These are phyloP conservation scores for Lophura swinhoii DNA, from an alignment of 2,797 vertebrate genomes.

Conservation along the genomic window DNA sequence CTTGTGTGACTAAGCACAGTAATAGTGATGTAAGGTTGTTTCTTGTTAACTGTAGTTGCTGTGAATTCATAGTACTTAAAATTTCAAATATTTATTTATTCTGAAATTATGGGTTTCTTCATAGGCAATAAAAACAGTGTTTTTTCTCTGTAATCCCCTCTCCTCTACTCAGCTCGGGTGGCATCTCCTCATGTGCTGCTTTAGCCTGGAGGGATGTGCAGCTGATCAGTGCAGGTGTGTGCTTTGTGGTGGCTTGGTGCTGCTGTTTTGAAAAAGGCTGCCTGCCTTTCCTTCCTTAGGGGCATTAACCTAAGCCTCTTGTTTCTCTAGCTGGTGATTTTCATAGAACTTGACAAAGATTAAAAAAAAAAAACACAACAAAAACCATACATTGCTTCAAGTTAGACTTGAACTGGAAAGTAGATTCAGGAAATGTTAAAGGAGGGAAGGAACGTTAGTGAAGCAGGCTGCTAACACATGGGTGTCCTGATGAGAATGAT, in stretches of 20 bases:
- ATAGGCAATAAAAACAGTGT: neutral
- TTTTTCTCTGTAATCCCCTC: neutral
- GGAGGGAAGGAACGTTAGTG: neutral
- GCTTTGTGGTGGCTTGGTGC: neutral
- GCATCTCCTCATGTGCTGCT: neutral
- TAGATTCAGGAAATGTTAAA: neutral
- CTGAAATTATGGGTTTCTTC: neutral
- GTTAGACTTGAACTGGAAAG: neutral
- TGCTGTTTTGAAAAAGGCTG: neutral
- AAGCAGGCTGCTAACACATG: neutral
- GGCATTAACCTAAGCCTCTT: neutral
- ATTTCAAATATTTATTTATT: neutral
- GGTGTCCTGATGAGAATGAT: neutral
- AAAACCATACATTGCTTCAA: neutral
- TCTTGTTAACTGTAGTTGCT: neutral
- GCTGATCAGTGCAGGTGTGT: neutral
- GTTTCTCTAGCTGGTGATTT: neutral
- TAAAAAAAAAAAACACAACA: neutral
- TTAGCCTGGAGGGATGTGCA: neutral
- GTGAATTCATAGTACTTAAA: neutral
- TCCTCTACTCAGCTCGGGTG: neutral
- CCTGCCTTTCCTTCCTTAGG: neutral
- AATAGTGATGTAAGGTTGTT: neutral
- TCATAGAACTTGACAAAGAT: neutral
- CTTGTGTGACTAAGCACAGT: conserved; percentile 26